These are phyloP conservation scores for Diphyllodes magnificus DNA, from an alignment of 2,113 vertebrate genomes.

Conservation along the genomic window DNA sequence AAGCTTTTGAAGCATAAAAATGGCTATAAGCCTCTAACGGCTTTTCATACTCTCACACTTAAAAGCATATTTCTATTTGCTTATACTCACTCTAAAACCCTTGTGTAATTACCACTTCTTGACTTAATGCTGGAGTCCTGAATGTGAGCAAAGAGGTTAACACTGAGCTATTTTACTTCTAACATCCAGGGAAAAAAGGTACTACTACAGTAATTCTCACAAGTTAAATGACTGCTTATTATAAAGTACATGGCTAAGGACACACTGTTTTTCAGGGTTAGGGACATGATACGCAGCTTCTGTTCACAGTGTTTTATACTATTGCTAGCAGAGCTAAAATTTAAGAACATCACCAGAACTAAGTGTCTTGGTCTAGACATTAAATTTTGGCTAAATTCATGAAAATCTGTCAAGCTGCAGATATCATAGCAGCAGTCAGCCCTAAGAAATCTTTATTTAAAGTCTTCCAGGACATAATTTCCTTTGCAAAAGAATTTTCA, in stretches of 20 bases:
- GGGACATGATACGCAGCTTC: background rate
- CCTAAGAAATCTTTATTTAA: background rate
- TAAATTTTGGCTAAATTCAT: background rate
- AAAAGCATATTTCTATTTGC: background rate
- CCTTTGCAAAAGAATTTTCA: background rate
- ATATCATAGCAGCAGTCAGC: background rate
- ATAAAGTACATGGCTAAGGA: background rate
- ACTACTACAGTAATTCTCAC: background rate
- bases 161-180: background rate
- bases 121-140: background rate
- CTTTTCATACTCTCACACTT: background rate
- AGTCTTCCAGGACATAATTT: background rate
- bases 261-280: background rate
- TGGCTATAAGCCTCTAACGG: background rate
- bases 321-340: background rate
- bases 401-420: background rate
- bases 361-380: background rate
- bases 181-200: background rate
- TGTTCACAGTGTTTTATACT: background rate
- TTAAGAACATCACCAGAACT: accelerated
- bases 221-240: background rate
- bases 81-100: background rate
- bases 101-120: background rate
- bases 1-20: background rate
- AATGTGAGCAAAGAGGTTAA: background rate